Conservation (phyloP, 2,888 invertebrate species). For the Hymenopus coronatus region DNA sequence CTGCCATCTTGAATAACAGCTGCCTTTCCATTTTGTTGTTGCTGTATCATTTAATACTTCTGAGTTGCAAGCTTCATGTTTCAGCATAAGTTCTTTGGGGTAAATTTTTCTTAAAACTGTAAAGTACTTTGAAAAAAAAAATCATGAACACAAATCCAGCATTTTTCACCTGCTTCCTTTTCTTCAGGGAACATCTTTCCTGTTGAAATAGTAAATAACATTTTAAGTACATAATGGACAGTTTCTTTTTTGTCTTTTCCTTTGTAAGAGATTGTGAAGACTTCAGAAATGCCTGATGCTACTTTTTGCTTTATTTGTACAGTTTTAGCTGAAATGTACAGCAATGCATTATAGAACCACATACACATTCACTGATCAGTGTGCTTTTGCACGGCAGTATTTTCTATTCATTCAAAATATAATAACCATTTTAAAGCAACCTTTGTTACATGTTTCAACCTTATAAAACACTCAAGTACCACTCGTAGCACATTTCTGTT, state of each 20-base stretch:
- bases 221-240: neutral
- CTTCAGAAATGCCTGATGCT: neutral
- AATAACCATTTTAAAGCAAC: neutral
- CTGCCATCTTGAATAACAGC: too few relatives aligned
- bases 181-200: neutral
- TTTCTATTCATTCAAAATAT: neutral
- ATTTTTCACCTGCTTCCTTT: neutral
- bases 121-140: neutral
- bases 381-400: neutral
- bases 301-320: neutral
- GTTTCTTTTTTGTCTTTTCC: neutral
- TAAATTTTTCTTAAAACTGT: neutral
- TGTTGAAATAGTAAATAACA: neutral
- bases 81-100: neutral
- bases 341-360: neutral
- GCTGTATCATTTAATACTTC: neutral
- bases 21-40: neutral
- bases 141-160: neutral
- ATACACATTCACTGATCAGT: neutral
- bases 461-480: too few relatives aligned
- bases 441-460: neutral
- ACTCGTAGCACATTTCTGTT: neutral
- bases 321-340: neutral
- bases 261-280: neutral
- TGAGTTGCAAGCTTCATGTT: neutral